Evolutionary conservation across 53 echinoderm and acorn worm species (phyloP).

Genomic region (Stichopus horrens): DNA sequence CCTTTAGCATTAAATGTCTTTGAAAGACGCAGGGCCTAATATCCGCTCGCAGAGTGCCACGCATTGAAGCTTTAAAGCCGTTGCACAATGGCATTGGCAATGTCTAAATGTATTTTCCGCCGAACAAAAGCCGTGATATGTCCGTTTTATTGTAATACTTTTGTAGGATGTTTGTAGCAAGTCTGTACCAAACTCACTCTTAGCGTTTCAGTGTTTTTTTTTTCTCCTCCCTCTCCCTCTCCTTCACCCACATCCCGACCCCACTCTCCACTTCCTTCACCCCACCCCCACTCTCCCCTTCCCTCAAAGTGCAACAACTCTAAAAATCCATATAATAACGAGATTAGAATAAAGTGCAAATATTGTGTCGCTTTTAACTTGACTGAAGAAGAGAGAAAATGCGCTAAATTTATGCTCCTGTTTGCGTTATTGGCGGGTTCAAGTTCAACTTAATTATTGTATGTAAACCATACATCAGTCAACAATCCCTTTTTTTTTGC

Average conservation of each 20-base stretch:
- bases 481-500: too few relatives aligned
- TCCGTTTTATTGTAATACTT: neutral
- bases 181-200: neutral
- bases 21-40: neutral
- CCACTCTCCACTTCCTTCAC: neutral
- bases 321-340: neutral
- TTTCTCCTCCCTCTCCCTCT: too few relatives aligned
- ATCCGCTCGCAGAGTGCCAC: neutral
- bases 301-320: neutral
- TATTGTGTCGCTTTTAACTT: neutral
- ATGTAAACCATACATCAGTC: too few relatives aligned
- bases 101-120: neutral
- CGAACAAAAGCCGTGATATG: neutral
- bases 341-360: neutral
- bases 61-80: neutral
- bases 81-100: neutral
- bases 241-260: too few relatives aligned
- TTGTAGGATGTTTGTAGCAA: conserved; percentile 9
- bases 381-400: neutral
- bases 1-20: neutral
- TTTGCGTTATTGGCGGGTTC: neutral
- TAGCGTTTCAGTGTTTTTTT: too few relatives aligned
- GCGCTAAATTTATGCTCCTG: neutral
- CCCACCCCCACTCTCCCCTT: too few relatives aligned
- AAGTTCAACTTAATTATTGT: neutral